Conservation (phyloP, 2,113 vertebrate species). For the Nestor notabilis region DNA sequence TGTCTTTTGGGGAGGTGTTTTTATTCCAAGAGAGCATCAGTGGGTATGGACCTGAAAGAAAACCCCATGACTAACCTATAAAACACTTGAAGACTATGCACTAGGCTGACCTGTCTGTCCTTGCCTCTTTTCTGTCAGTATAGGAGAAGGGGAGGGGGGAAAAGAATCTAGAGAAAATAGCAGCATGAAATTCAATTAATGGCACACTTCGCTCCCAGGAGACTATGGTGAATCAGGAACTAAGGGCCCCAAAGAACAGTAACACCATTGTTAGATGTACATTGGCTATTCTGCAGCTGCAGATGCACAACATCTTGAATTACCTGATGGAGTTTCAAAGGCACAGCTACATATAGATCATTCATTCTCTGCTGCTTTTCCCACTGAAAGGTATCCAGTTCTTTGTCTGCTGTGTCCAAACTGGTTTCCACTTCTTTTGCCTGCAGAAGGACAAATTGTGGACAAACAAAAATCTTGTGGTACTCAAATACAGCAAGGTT, state of each 20-base stretch:
- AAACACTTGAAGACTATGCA: neutral
- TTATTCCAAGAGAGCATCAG: neutral
- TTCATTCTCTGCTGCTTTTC: constrained; percentile 91
- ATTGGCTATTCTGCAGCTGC: neutral
- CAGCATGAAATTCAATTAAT: neutral
- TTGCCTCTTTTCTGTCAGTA: neutral
- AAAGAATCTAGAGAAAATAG: neutral
- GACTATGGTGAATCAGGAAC: neutral
- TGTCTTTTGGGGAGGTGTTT: neutral
- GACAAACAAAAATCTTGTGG: neutral
- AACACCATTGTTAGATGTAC: neutral
- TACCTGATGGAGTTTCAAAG: constrained; percentile 92
- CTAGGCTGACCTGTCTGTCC: neutral
- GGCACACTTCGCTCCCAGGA: neutral
- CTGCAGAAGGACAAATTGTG: constrained; percentile 67
- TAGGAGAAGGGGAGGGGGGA: neutral
- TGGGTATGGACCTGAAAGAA: neutral
- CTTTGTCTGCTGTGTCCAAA: constrained; percentile 72
- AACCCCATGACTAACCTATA: neutral
- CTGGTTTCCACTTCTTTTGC: constrained; percentile 74
- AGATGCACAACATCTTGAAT: neutral
- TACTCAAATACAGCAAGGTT: neutral
- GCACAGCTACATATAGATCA: constrained; percentile 85
- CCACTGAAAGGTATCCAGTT: constrained; percentile 85
- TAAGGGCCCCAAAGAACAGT: neutral